A percentile compares a stretch with the other conserved stretches of the same genome.
These are phyloP conservation scores for Lordiphosa collinella DNA, from an alignment of 1,140 invertebrate genomes.

Conservation along the genomic window DNA sequence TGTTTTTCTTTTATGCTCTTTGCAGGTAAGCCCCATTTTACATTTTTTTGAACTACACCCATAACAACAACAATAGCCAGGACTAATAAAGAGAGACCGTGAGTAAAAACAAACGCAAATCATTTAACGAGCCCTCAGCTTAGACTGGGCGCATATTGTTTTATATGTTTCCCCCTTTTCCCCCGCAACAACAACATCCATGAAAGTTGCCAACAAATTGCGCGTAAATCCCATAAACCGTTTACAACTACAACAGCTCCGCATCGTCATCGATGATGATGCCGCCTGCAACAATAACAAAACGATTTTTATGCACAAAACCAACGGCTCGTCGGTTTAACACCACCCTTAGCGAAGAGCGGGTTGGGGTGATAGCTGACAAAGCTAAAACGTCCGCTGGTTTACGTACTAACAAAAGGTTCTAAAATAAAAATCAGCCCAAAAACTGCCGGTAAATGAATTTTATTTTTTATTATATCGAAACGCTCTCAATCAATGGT, in stretches of 20 bases:
- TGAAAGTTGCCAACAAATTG: constrained; percentile 74
- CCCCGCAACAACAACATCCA: constrained; percentile 16
- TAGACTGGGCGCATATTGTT: constrained; percentile 70
- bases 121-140: constrained; percentile 70
- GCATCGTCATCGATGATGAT: constrained; percentile 58
- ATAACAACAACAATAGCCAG: constrained; percentile 12
- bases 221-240: constrained; percentile 77
- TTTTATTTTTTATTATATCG: constrained; percentile 65
- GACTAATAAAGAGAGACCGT: constrained; percentile 59
- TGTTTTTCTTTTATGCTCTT: constrained; percentile 48
- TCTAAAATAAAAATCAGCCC: constrained; percentile 12
- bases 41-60: constrained; percentile 51
- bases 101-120: constrained; percentile 65
- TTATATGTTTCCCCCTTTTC: constrained; percentile 43
- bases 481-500: constrained; percentile 24
- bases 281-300: constrained; percentile 71
- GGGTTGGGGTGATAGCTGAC: constrained; percentile 35
- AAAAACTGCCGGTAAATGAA: constrained; percentile 47
- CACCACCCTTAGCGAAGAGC: background rate
- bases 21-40: constrained; percentile 70
- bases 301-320: constrained; percentile 68
- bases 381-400: constrained; percentile 52
- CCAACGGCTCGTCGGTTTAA: constrained; percentile 22
- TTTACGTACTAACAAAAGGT: constrained; percentile 44
- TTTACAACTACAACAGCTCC: constrained; percentile 75